Evolutionary conservation across 2,888 invertebrate species (phyloP).

Genomic region (Synergus laeviventris): DNA sequence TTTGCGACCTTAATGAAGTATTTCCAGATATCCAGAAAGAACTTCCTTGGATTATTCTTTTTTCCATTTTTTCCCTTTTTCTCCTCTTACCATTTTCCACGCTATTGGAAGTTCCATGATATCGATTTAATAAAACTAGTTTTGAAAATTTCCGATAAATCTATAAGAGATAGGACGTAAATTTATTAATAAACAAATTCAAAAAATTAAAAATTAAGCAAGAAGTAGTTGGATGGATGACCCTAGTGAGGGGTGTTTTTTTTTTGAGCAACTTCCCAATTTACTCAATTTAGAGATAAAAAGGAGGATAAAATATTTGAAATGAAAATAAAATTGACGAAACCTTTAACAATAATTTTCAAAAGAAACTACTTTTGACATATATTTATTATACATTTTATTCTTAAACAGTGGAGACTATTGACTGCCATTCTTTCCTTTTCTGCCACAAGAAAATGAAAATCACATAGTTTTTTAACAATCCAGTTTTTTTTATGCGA

Average conservation of each 20-base stretch:
- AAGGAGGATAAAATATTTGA: background rate
- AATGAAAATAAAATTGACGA: background rate
- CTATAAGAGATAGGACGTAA: too few relatives aligned
- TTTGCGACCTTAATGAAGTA: constrained; percentile 49
- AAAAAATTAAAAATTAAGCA: too few relatives aligned
- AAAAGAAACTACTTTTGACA: constrained; percentile 31
- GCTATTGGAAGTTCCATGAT: background rate
- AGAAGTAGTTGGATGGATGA: too few relatives aligned
- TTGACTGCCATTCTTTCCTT: constrained; percentile 33
- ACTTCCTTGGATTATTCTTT: background rate
- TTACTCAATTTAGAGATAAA: background rate
- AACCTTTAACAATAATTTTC: constrained; percentile 3
- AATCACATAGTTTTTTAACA: constrained; percentile 26
- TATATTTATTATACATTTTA: constrained; percentile 40
- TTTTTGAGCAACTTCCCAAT: too few relatives aligned
- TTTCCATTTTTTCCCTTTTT: background rate
- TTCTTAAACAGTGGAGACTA: constrained; percentile 34
- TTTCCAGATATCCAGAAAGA: background rate
- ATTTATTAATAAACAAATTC: too few relatives aligned
- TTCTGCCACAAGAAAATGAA: constrained; percentile 32
- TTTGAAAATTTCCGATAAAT: background rate
- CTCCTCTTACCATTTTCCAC: background rate
- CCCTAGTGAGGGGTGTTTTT: too few relatives aligned
- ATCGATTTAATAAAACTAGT: background rate
- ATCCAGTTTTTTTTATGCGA: background rate